Base-by-base conservation (phyloP, 2,797 vertebrate genomes). In the Prionace glauca region DNA sequence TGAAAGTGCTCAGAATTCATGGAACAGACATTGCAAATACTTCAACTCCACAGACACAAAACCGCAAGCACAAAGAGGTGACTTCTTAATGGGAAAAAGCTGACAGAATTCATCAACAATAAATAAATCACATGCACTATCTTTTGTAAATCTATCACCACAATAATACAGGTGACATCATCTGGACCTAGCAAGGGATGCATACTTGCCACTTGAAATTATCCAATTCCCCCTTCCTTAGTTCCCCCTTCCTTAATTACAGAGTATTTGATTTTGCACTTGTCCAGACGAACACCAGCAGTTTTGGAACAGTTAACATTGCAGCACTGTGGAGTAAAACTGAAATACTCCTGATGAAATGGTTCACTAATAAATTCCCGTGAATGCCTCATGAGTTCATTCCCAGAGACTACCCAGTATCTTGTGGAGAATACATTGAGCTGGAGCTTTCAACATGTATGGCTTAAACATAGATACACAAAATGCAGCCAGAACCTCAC, bases 21-120 rank as follows among this genome's bases (percentile, higher is more conserved):
- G 56, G 93, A 95, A 74, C 93, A 72, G 72, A 50, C 69, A 65
- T 45, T 77, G 71, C 71, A 95, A 77, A 74, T 60, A 95, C 29
- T 77, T 10, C 10, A 24, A 77, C 45, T 95, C 45, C 93, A 72
- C 41, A 11, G 56, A 5, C 77, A 95, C 93, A 95, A 95, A 95
- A 56, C 41, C 32, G 45, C 93, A 95, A 74, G 93, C 41, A 77
- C 71, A 77, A 56, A 94, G 22, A 94, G n/a, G 36, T 94, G 69
- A 41, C 4, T 74, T 45, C 11, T 50, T 45, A 72, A 45, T 56
- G 36, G 50, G 93, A 72, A 74, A n/a, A 72, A 77, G 26, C 20
- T 77, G 45, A 77, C 69, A 94, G 71, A 94, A 94, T 74, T 94
- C 45, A 95, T 56, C 41, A n/a, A 56, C 24, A 71, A 69, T 10